Conservation (phyloP, 1,140 invertebrate species). For the Drosophila ohnishii region DNA sequence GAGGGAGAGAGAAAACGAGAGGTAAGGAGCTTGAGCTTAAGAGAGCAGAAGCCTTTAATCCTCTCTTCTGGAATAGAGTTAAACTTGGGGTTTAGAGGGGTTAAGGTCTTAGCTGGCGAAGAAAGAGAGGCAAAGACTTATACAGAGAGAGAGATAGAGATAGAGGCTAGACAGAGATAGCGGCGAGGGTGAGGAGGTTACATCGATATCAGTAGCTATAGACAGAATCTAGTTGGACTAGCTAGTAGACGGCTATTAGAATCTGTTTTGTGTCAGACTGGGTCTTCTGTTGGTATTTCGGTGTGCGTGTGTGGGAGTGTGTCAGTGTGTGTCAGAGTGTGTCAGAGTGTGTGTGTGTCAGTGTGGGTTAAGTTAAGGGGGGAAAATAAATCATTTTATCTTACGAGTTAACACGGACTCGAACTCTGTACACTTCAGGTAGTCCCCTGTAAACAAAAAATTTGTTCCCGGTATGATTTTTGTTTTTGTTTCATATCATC, state of each 20-base stretch:
- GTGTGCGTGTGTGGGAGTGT: conserved; percentile 23
- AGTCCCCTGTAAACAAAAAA: conserved; percentile 90
- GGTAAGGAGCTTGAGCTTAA: neutral
- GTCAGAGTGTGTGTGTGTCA: conserved; percentile 33
- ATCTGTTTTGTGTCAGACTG: conserved; percentile 34
- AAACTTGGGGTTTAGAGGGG: neutral
- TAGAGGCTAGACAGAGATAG: conserved; percentile 24
- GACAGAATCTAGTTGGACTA: conserved; percentile 47
- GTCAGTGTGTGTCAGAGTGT: conserved; percentile 23
- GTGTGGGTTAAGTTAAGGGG: conserved; percentile 54
- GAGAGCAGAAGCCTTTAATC: neutral
- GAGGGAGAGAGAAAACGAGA: neutral
- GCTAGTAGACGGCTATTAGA: conserved; percentile 50
- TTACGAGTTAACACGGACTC: conserved; percentile 90
- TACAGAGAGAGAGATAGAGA: neutral
- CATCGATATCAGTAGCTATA: conserved; percentile 46
- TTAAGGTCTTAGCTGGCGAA: conserved; percentile 2
- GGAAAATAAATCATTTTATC: conserved; percentile 83
- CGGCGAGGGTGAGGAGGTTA: conserved; percentile 3
- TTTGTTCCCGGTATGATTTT: conserved; percentile 84
- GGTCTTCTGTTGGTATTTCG: conserved; percentile 16
- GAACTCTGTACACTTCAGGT: conserved; percentile 89
- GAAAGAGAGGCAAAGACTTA: conserved; percentile 7
- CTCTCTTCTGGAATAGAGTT: neutral
- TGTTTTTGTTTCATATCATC: conserved; percentile 65